Evolutionary conservation across 2,113 vertebrate species (phyloP).

Genomic region (Heterotis niloticus): DNA sequence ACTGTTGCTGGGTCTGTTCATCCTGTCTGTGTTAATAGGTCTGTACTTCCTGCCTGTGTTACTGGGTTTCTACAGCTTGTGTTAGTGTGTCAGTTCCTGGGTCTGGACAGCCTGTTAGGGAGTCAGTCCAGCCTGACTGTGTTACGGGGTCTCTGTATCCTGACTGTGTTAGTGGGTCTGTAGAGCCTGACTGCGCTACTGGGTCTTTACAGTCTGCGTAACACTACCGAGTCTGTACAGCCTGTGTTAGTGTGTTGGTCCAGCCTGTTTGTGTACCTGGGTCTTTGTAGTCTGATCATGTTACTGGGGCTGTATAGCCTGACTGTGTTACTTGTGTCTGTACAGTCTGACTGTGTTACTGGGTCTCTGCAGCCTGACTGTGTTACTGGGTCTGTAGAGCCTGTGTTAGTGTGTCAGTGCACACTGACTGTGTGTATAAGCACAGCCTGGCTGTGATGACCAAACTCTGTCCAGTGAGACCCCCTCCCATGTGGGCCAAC

Average conservation of each 20-base stretch:
- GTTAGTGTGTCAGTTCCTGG: too few relatives aligned
- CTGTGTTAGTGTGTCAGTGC: constrained; percentile 11
- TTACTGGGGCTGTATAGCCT: background rate
- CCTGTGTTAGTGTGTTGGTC: background rate
- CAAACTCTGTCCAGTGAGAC: background rate
- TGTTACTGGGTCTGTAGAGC: background rate
- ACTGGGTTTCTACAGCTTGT: too few relatives aligned
- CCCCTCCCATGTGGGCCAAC: background rate
- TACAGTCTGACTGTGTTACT: background rate
- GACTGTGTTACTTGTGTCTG: background rate
- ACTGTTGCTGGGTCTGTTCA: background rate
- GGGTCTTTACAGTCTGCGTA: background rate
- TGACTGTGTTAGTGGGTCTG: background rate
- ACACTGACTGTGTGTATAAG: background rate
- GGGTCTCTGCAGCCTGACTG: background rate
- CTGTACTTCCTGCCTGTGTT: too few relatives aligned
- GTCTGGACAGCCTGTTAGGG: background rate
- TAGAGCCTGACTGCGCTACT: background rate
- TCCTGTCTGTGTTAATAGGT: background rate
- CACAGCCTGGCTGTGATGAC: background rate
- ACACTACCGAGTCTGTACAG: too few relatives aligned
- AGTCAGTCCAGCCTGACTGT: background rate
- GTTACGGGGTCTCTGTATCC: background rate
- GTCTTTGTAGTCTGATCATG: background rate
- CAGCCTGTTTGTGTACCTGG: background rate